Conservation (phyloP, 2,113 vertebrate species). For the Nicator chloris region DNA sequence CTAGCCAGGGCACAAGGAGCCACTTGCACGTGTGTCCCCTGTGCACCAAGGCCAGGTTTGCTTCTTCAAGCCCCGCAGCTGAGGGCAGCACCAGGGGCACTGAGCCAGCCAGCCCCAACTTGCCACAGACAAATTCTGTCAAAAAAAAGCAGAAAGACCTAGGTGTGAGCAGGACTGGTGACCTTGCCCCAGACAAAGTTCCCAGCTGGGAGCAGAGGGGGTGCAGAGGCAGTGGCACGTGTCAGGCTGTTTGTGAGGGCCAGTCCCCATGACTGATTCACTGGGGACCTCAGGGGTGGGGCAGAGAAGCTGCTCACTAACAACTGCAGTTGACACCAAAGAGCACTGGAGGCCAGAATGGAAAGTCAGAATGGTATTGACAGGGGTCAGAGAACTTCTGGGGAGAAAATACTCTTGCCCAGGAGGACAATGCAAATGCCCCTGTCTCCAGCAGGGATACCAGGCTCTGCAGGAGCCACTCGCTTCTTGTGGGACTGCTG, state of each 20-base stretch:
- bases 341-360: not conserved
- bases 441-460: not conserved
- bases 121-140: not conserved
- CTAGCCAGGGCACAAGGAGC: not conserved
- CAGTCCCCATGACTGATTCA: not conserved
- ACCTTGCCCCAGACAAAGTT: not conserved
- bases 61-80: not conserved
- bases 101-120: not conserved
- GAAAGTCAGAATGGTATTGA: not conserved
- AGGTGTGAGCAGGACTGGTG: not conserved
- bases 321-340: not conserved
- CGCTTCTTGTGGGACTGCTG: not conserved
- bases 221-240: not conserved
- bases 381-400: not conserved
- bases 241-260: not conserved
- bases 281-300: not conserved
- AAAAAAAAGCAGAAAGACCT: not conserved
- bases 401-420: not conserved
- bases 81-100: not conserved
- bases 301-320: not conserved
- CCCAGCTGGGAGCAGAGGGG: not conserved
- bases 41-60: not conserved
- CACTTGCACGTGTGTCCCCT: rapidly evolving
- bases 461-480: not conserved
- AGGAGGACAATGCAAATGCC: not conserved